Percentiles rank a stretch among this genome's conserved stretches.
phyloP scores from a whole-genome alignment of 1,140 invertebrate genomes.

The Phymastichus coffea region DNA sequence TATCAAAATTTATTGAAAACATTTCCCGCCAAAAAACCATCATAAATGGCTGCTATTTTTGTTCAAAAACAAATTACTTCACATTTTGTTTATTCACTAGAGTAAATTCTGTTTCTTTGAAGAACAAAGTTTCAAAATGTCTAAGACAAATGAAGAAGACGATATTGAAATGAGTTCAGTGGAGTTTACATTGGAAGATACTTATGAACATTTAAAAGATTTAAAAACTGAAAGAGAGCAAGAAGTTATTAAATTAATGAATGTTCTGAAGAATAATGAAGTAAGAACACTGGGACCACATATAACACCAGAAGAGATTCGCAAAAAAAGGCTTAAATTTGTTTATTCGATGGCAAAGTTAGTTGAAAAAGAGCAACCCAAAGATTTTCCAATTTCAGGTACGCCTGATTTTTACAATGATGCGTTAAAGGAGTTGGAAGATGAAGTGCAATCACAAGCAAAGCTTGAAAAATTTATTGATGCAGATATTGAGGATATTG shows the following conservation, averaged over 20 bases:
- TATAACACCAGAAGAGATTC: constrained; percentile 30
- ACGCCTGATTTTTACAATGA: constrained; percentile 36
- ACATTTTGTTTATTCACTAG: too few relatives aligned
- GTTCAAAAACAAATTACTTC: too few relatives aligned
- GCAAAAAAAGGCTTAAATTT: constrained; percentile 31
- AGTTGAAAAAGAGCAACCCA: constrained; percentile 31
- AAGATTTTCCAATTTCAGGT: constrained; percentile 36
- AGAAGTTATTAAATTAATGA: constrained; percentile 36
- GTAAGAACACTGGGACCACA: not conserved
- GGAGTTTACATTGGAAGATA: constrained; percentile 39
- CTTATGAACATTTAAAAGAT: constrained; percentile 35
- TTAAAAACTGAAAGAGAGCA: constrained; percentile 21
- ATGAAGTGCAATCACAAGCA: constrained; percentile 25
- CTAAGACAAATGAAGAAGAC: too few relatives aligned
- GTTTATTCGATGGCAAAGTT: constrained; percentile 29
- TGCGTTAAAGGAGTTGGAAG: constrained; percentile 32
- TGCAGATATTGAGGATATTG: constrained; percentile 19
- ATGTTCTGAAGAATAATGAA: constrained; percentile 32
- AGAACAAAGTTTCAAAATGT: too few relatives aligned
- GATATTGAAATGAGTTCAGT: not conserved
- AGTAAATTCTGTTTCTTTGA: too few relatives aligned
- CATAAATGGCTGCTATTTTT: too few relatives aligned
- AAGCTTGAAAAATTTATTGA: constrained; percentile 19
- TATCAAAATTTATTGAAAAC: too few relatives aligned
- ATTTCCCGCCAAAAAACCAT: too few relatives aligned